phyloP scores from a whole-genome alignment of 2,888 invertebrate genomes.

The Suillia variegata region DNA sequence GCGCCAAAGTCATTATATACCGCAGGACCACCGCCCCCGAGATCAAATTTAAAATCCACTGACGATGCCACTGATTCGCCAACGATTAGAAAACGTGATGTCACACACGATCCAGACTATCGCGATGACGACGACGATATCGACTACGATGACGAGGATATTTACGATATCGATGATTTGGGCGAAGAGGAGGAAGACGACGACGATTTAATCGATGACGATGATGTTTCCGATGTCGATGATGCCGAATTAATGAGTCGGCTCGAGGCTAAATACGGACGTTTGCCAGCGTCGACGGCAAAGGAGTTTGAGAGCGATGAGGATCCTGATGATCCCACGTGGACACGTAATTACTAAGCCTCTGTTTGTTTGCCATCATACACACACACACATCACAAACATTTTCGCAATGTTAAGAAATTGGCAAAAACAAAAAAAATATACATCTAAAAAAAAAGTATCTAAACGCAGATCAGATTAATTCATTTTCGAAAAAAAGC shows the following conservation, averaged over 20 bases:
- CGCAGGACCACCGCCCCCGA: slow-evolving; percentile 1
- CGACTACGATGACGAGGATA: slow-evolving; percentile 35
- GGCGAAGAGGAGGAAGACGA: slow-evolving; percentile 59
- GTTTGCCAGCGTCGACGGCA: slow-evolving; percentile 64
- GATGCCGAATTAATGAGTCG: slow-evolving; percentile 73
- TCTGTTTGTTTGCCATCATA: slow-evolving; percentile 32
- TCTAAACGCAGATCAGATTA: slow-evolving; percentile 12
- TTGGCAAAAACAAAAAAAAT: slow-evolving; percentile 9
- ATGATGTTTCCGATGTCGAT: slow-evolving; percentile 69
- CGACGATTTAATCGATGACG: slow-evolving; percentile 61
- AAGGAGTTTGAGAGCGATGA: slow-evolving; percentile 64
- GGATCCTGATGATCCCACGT: slow-evolving; percentile 58
- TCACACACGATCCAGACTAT: slow-evolving; percentile 33
- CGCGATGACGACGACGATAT: slow-evolving; percentile 50
- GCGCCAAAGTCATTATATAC: slow-evolving; percentile 1
- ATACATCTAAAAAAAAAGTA: slow-evolving; percentile 7
- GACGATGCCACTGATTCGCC: slow-evolving; percentile 4
- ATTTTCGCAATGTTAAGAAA: slow-evolving; percentile 8
- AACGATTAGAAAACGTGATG: slow-evolving; percentile 26
- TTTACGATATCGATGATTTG: slow-evolving; percentile 22
- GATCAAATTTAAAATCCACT: neutral
- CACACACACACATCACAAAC: slow-evolving; percentile 21
- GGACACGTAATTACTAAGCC: slow-evolving; percentile 62
- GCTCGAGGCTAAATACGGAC: slow-evolving; percentile 76
- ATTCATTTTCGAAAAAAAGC: neutral